Base-by-base conservation (phyloP, 2,113 vertebrate genomes). In the Vireo altiloquus region DNA sequence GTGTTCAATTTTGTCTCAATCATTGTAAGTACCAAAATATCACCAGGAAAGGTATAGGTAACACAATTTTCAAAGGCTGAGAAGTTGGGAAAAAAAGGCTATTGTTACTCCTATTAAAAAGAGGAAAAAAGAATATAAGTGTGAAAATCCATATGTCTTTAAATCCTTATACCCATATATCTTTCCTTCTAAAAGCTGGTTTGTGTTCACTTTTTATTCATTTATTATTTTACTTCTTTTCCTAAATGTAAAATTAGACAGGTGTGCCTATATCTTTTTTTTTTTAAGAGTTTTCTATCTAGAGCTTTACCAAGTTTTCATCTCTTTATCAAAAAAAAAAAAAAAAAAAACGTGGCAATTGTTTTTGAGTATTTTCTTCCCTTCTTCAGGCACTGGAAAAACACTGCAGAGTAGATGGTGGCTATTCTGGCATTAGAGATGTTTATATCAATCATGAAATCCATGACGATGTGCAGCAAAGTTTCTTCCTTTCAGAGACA, bases 401-500 rank as follows among this genome's bases (percentile, higher is more conserved):
- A 95, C 98, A 99, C 89, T 99, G 99, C 97, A 97, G 97, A 94
- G 98, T 99, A 23, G 99, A 98, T 0, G 99, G 98, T 37, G 99
- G 99, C 80, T 99, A 99, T 97, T 99, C 99, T 23, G 99, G 99
- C 47, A 76, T 99, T 52, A 97, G 98, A 76, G 99, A 99, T 61
- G 99, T 99, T 94, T 99, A 99, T 95, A 97, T 94, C 27, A 95
- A 61, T 15, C 96, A 89, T 8, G 98, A 99, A 49, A 99, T 82
- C 93, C 98, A 99, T 17, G 99, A 99, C 8, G 99, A 99, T 7
- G 99, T 99, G 17, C 99, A 99, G 84, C 99, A 99, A 97, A 99
- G 99, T 96, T 99, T 99, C 98, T 99, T 98, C 98, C 96, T 99
- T 94, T 99, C 99, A 25, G 99, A 99, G 97, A 99, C 99, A 2